Evolutionary conservation across 2,888 invertebrate genomes (phyloP).

Genomic region (Acanthosepion esculentum): DNA sequence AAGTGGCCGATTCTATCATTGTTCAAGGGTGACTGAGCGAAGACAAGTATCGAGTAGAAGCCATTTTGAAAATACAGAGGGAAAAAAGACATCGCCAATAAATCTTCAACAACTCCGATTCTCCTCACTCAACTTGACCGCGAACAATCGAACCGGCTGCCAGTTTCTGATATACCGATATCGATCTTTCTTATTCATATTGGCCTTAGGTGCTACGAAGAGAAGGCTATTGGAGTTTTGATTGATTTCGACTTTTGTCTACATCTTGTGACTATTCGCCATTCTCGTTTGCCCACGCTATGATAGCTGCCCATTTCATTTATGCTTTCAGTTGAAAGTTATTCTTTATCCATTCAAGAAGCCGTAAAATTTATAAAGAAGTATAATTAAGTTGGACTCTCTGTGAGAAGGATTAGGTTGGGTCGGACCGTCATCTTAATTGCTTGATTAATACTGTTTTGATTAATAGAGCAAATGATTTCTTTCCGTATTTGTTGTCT

Average conservation of each 20-base stretch:
- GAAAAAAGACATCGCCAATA: conserved; percentile 33
- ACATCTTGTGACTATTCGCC: conserved; percentile 33
- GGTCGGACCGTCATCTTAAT: not conserved
- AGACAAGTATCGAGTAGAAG: conserved; percentile 33
- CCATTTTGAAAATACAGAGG: conserved; percentile 33
- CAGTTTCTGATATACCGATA: conserved; percentile 33
- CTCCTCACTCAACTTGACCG: conserved; percentile 33
- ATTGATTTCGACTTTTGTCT: conserved; percentile 33
- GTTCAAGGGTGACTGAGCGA: conserved; percentile 33
- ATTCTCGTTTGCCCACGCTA: not conserved
- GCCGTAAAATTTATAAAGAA: not conserved
- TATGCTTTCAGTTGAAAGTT: not conserved
- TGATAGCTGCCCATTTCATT: conserved; percentile 33
- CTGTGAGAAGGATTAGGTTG: not conserved
- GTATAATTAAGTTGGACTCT: not conserved
- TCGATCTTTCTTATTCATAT: conserved; percentile 14
- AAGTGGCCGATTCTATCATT: conserved; percentile 33
- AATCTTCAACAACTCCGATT: conserved; percentile 33
- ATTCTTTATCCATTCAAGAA: not conserved
- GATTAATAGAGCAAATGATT: no score
- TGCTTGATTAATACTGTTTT: no score
- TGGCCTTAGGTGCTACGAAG: conserved; percentile 18
- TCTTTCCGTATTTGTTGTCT: no score
- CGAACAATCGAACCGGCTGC: conserved; percentile 33
- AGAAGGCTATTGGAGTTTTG: conserved; percentile 33